Evolutionary conservation across 2,113 vertebrate species (phyloP), one percentile per base, ranked within the genome.

Genomic region (Pycnonotus jocosus): DNA sequence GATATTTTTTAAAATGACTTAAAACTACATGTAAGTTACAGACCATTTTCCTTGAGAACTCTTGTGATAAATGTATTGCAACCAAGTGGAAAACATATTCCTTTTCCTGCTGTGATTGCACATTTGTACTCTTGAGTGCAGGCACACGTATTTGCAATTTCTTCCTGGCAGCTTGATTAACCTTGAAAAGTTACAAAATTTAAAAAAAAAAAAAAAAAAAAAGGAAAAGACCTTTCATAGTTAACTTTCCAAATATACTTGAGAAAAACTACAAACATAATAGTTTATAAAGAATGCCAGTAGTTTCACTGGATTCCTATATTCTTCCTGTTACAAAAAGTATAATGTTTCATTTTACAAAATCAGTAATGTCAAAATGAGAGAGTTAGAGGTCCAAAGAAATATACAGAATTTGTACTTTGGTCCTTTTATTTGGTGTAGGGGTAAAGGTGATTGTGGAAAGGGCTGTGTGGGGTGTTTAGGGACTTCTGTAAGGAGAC

Each of bases 71-170:
- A 97, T 92, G 96, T 83, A 88, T 89, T 96, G 86, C 88, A 97
- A 86, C 91, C 57, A 64, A 97, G 93, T 96, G 92, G 92, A 97
- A 97, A 97, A 95, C 81, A 72, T 96, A 96, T 90, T 96, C 91
- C 78, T 96, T 96, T 96, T 96, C 95, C 96, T 96, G 96, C 97
- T 97, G 97, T 96, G 96, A 97, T 93, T 96, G 97, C 95, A 95
- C 88, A 96, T 97, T 97, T 97, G 82, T 95, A 89, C 78, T 95
- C 80, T 85, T 94, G 80, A 94, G 89, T 70, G 86, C 95, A 95
- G 90, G 81, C 93, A 91, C 69, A 87, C 88, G 57, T 90, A 95
- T 95, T 97, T 97, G 91, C 90, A 88, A 84, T 96, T 97, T 93
- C 58, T 92, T 96, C 68, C 92, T 90, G 96, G 86, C 95, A 96